Evolutionary conservation across 2,797 vertebrate species (phyloP).

Genomic region (Schizothorax lantsangensis): DNA sequence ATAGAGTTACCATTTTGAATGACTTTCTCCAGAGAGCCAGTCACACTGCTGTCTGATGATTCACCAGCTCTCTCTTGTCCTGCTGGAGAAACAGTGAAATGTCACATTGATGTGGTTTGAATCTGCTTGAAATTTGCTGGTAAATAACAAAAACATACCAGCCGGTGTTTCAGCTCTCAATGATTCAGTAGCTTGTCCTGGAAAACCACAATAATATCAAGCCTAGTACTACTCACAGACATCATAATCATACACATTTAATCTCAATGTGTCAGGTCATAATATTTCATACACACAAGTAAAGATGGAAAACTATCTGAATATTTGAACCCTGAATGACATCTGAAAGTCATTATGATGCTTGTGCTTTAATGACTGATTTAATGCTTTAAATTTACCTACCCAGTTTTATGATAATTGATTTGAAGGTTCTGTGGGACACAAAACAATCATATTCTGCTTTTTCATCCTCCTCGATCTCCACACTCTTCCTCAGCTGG

Average conservation of each 20-base stretch:
- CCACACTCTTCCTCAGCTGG: neutral
- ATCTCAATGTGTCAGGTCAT: neutral
- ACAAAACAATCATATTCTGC: neutral
- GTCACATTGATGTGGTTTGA: neutral
- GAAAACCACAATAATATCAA: neutral
- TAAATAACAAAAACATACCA: neutral
- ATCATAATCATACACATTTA: slow-evolving; percentile 28
- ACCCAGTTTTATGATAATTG: neutral
- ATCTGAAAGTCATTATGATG: neutral
- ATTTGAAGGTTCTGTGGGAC: neutral
- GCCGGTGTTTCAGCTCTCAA: neutral
- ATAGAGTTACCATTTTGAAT: neutral
- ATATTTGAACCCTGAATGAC: neutral
- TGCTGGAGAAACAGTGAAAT: neutral
- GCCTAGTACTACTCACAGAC: neutral
- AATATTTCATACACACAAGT: neutral
- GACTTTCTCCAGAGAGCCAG: neutral
- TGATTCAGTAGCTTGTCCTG: neutral
- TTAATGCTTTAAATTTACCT: neutral
- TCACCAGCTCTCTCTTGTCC: neutral
- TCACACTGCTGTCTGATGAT: neutral
- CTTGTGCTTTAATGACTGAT: neutral
- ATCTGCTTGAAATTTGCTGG: neutral
- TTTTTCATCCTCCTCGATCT: neutral
- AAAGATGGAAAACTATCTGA: neutral